phyloP scores from a whole-genome alignment of 1,140 invertebrate species.

The Drosophila ercepeae region DNA sequence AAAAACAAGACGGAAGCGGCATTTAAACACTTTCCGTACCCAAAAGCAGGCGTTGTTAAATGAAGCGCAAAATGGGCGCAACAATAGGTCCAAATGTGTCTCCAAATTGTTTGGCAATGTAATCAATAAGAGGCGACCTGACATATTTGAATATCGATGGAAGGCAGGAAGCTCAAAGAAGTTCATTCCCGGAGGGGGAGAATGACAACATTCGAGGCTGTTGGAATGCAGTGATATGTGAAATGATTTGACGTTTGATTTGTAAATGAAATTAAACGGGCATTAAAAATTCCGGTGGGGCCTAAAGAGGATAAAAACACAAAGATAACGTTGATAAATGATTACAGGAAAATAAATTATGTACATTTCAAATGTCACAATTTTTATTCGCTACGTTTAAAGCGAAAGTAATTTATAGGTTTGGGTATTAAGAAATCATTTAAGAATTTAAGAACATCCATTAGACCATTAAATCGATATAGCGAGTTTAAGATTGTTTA shows the following conservation, averaged over 20 bases:
- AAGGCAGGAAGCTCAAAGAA: slow-evolving; percentile 26
- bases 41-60: slow-evolving; percentile 49
- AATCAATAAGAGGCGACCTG: slow-evolving; percentile 55
- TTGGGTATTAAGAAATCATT: background rate
- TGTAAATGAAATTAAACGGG: slow-evolving; percentile 74
- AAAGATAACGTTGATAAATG: slow-evolving; percentile 21
- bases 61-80: slow-evolving; percentile 72
- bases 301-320: background rate
- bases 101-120: slow-evolving; percentile 60
- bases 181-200: background rate
- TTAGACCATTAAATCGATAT: no score
- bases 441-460: background rate
- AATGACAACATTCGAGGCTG: slow-evolving; percentile 41
- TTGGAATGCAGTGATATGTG: slow-evolving; percentile 73
- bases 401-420: slow-evolving; percentile 5
- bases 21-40: slow-evolving; percentile 72
- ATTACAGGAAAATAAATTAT: slow-evolving; percentile 8
- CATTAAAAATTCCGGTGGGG: slow-evolving; percentile 16
- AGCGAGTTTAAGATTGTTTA: no score
- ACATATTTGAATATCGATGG: slow-evolving; percentile 42
- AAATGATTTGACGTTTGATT: slow-evolving; percentile 75
- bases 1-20: slow-evolving; percentile 50
- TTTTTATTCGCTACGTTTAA: background rate
- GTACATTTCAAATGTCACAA: background rate
- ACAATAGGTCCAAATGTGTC: slow-evolving; percentile 63